Percentiles rank a stretch among this genome's conserved stretches.
Conservation (phyloP, 2,797 vertebrate genomes). For the Lepus oiostolus region DNA sequence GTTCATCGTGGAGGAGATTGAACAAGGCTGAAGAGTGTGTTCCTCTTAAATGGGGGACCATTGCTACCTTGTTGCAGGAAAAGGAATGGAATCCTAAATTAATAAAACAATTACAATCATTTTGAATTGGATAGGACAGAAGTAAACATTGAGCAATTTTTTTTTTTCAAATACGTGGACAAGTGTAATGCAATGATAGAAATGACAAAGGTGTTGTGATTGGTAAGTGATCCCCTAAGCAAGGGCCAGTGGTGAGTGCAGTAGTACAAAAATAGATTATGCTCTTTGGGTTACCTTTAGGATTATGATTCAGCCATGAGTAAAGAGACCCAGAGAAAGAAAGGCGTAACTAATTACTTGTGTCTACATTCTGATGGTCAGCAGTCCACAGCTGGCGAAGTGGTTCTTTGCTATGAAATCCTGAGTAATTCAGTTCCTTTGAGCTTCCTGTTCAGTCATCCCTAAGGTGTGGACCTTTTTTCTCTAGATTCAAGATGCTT, state of each 20-base stretch:
- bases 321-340: conserved; percentile 33
- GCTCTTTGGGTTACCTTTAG: background rate
- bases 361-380: background rate
- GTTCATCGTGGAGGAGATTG: background rate
- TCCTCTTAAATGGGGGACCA: background rate
- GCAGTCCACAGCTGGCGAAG: background rate
- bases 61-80: background rate
- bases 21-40: background rate
- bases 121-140: background rate
- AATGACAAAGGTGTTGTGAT: background rate
- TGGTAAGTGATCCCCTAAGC: background rate
- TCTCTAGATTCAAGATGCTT: background rate
- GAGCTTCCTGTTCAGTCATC: background rate
- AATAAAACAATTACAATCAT: background rate
- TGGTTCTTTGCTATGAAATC: background rate
- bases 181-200: background rate
- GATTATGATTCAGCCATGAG: background rate
- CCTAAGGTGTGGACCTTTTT: background rate
- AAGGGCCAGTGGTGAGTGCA: background rate
- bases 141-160: background rate
- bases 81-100: conserved; percentile 9
- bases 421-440: background rate
- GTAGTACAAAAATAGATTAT: background rate
- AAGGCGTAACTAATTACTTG: background rate
- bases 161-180: background rate